These are phyloP conservation scores for Thalpophila matura DNA, from an alignment of 2,888 invertebrate genomes.

Conservation along the genomic window DNA sequence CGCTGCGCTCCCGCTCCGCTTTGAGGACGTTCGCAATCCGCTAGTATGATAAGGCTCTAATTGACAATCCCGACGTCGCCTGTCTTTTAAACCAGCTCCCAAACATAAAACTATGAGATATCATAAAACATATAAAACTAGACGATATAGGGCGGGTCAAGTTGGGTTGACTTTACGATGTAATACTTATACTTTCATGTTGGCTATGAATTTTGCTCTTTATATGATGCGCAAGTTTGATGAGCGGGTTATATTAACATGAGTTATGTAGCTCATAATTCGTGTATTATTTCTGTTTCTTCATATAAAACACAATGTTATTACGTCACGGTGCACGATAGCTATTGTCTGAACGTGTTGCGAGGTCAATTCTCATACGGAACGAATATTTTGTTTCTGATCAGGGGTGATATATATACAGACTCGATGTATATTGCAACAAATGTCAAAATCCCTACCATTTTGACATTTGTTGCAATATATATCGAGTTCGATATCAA, in stretches of 20 bases:
- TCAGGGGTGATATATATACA: no score
- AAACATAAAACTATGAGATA: slow-evolving; percentile 68
- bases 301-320: neutral
- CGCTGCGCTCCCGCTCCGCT: no score
- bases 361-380: no score
- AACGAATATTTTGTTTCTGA: no score
- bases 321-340: no score
- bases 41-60: neutral
- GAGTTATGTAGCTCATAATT: slow-evolving; percentile 17
- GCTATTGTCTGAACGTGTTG: no score
- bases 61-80: neutral
- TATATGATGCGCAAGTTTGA: slow-evolving; percentile 54
- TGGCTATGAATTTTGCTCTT: slow-evolving; percentile 56
- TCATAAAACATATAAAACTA: slow-evolving; percentile 71
- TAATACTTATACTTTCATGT: slow-evolving; percentile 59
- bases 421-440: no score
- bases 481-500: no score
- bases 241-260: slow-evolving; percentile 39
- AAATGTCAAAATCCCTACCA: no score
- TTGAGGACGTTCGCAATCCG: no score
- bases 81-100: slow-evolving; percentile 31
- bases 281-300: slow-evolving; percentile 15
- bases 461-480: no score
- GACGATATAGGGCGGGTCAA: slow-evolving; percentile 62
- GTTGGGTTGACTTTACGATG: slow-evolving; percentile 61